Evolutionary conservation across 2,113 vertebrate genomes (phyloP), one percentile per base, ranked within the genome.

Genomic region (Pollachius pollachius): DNA sequence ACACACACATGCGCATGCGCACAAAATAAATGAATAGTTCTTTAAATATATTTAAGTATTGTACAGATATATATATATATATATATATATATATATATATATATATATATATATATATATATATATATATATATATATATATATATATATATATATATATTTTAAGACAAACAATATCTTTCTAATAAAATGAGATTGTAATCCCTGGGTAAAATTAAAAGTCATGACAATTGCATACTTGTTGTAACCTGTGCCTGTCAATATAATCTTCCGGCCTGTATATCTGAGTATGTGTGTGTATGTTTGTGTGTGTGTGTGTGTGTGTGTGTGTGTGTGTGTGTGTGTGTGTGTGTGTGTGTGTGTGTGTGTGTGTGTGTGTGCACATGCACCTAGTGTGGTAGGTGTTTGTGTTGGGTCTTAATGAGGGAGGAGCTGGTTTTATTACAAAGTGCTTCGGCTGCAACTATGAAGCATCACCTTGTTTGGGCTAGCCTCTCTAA

Each of bases 371-470:
- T 41, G 11, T 13, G 11, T 41, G 37, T 72, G 62, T 25, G n/a
- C n/a, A n/a, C n/a, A n/a, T n/a, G n/a, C n/a, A n/a, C n/a, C n/a
- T n/a, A n/a, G n/a, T n/a, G n/a, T n/a, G n/a, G n/a, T n/a, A n/a
- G n/a, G n/a, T n/a, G n/a, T n/a, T n/a, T n/a, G 17, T 67, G 13
- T 64, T 30, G 18, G 5, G 48, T 60, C 25, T 13, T 60, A 60
- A 56, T 1, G 1, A 66, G 73, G 71, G 68, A 80, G 79, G 69
- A 71, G 34, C 68, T 66, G 21, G 59, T 68, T 66, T 65, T 5
- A 48, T 23, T 17, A 77, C 68, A 82, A 81, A 82, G 72, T 80
- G 75, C 70, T 60, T 67, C 5, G 8, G 27, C 68, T 70, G 78
- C 69, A 15, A 75, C 41, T 41, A 27, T 67, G 54, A 72, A 64